These are phyloP conservation scores for Ectemnius continuus DNA, from an alignment of 2,888 invertebrate genomes.

Conservation along the genomic window DNA sequence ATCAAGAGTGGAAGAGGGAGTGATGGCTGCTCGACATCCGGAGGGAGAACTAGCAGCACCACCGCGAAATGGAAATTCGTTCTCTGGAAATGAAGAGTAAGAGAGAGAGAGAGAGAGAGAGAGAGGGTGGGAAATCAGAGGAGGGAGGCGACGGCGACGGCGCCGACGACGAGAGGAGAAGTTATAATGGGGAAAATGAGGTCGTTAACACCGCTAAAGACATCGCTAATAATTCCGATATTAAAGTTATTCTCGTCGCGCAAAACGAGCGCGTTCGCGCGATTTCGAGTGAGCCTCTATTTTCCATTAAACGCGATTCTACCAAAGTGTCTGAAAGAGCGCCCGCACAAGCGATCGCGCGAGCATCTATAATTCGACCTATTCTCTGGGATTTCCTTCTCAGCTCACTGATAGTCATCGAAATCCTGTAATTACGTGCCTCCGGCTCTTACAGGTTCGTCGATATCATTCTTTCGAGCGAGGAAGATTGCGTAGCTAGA, in stretches of 20 bases:
- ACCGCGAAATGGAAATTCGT: conserved; percentile 32
- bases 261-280: too few relatives aligned
- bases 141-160: too few relatives aligned
- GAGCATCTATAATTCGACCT: too few relatives aligned
- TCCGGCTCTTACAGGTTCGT: not conserved
- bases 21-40: conserved; percentile 7
- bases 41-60: conserved; percentile 11
- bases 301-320: too few relatives aligned
- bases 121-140: too few relatives aligned
- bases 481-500: too few relatives aligned
- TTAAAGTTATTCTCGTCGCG: conserved; percentile 28
- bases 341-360: too few relatives aligned
- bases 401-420: not conserved
- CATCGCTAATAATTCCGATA: conserved; percentile 36
- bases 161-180: not conserved
- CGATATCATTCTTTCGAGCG: too few relatives aligned
- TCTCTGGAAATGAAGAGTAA: conserved; percentile 11
- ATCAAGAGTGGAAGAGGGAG: not conserved
- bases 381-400: too few relatives aligned
- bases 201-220: conserved; percentile 38
- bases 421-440: conserved; percentile 4
- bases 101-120: not conserved
- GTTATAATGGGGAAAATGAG: conserved; percentile 40
- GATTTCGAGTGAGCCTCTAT: too few relatives aligned
- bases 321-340: too few relatives aligned